A percentile compares a stretch with the other conserved stretches of the same genome.
Conservation (phyloP, 1,140 invertebrate genomes). For the Leptopilina clavipes region DNA sequence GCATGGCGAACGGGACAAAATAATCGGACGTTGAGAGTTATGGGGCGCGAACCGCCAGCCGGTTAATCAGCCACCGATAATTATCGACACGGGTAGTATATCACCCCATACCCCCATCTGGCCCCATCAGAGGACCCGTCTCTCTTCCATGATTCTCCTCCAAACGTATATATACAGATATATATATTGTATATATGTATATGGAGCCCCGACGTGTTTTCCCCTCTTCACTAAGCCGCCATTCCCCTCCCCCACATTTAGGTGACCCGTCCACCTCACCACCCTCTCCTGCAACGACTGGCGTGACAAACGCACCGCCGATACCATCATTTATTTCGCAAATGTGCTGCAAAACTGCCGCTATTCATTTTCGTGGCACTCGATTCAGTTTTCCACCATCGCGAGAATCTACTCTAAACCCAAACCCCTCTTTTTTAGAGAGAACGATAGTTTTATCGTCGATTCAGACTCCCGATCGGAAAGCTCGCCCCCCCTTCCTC, state of each 20-base stretch:
- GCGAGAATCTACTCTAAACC: constrained; percentile 59
- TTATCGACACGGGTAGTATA: constrained; percentile 75
- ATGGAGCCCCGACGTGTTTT: not conserved
- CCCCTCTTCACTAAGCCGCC: constrained; percentile 50
- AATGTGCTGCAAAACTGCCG: constrained; percentile 75
- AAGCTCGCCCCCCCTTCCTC: constrained; percentile 17
- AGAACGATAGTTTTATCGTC: constrained; percentile 48
- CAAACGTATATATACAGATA: too few species aligned
- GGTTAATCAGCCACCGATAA: constrained; percentile 76
- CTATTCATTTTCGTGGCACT: constrained; percentile 75
- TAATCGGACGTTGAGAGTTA: constrained; percentile 75
- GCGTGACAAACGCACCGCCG: constrained; percentile 74
- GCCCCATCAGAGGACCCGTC: constrained; percentile 53
- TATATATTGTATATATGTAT: not conserved
- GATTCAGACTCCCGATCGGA: constrained; percentile 38
- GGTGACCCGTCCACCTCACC: too few species aligned
- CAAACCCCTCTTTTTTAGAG: constrained; percentile 28
- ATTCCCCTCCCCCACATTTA: constrained; percentile 56
- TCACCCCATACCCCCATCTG: constrained; percentile 65
- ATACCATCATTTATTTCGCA: constrained; percentile 76
- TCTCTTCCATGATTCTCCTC: constrained; percentile 46
- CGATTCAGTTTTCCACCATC: constrained; percentile 71
- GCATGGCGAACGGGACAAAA: constrained; percentile 72
- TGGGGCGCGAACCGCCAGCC: constrained; percentile 74
- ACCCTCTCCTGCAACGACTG: constrained; percentile 35